Base-by-base conservation (phyloP, 2,888 invertebrate species). In the Drosophila anomalata region DNA sequence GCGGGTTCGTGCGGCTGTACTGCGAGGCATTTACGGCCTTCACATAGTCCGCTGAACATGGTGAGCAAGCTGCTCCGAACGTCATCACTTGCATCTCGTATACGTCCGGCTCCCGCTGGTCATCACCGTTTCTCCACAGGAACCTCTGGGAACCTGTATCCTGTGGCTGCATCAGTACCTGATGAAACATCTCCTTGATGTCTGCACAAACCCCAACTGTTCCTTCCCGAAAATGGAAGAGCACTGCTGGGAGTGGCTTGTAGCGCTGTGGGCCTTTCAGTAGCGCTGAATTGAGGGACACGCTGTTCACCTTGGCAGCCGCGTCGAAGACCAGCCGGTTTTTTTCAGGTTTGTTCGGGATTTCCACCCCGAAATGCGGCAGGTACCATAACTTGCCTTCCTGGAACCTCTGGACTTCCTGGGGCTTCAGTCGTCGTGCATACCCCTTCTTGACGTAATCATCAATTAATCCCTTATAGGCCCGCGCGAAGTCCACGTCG, bases 31-130 rank as follows among this genome's bases (percentile, higher is more conserved):
- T 56, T 7, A 42, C 1, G 29, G n/a, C 42, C 39, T 41, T 61
- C 29, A 61, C 55, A 39, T 61, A 47, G 8, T 53, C 29, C 12
- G 46, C 51, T 14, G 47, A 36, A 9, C 56, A 36, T 4, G 24
- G 46, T 7, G 9, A 48, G 2, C 29, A 52, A 5, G 51, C 33
- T 0, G 44, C 52, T 52, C 26, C 52, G 26, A 52, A 60, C 5
- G 44, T 60, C 36, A 60, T 53, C 26, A 29, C 60, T n/a, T 14
- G 26, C 36, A 56, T 47, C 47, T 47, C 26, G 2, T 56, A 47
- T 2, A 1, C 5, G 1, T 56, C 36, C 7, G 47, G 47, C 2
- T 46, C 14, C 33, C 14, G 5, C 3, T 12, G 54, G 12, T 52
- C 33, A 17, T 52, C 22, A 3, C 3, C 22, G 22, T 22, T 22